phyloP scores from a whole-genome alignment of 2,888 invertebrate genomes.

The Parnassius smintheus region DNA sequence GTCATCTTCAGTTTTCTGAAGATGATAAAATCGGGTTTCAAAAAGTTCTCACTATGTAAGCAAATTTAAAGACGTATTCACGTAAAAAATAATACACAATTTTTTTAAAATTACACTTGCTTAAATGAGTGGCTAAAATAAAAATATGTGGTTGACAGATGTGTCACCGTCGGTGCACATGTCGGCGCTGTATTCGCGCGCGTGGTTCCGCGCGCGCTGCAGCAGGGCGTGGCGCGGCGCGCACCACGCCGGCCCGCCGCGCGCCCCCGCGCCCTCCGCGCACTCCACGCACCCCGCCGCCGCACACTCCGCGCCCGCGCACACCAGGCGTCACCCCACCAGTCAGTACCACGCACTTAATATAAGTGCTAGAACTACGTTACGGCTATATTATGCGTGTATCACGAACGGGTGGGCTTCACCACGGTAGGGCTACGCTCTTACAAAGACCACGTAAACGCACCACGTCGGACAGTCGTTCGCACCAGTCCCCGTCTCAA shows the following conservation, averaged over 20 bases:
- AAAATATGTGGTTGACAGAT: constrained; percentile 68
- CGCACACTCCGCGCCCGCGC: background rate
- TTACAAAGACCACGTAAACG: too few relatives aligned
- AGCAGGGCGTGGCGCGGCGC: constrained; percentile 32
- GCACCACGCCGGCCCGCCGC: constrained; percentile 31
- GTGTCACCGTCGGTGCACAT: constrained; percentile 84
- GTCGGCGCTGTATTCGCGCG: constrained; percentile 86
- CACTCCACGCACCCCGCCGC: constrained; percentile 21
- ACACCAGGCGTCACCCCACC: constrained; percentile 36
- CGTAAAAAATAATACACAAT: too few relatives aligned
- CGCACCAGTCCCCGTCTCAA: too few relatives aligned
- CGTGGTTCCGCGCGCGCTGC: constrained; percentile 90
- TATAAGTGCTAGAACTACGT: background rate
- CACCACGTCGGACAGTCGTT: too few relatives aligned
- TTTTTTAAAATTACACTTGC: too few relatives aligned
- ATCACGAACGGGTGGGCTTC: background rate
- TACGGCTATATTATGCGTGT: too few relatives aligned
- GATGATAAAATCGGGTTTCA: too few relatives aligned
- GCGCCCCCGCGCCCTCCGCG: constrained; percentile 27
- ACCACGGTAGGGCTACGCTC: too few relatives aligned
- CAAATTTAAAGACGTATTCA: too few relatives aligned
- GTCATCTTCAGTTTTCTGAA: too few relatives aligned
- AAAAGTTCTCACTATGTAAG: too few relatives aligned
- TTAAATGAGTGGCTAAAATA: too few relatives aligned
- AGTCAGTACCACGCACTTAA: constrained; percentile 37